Conservation (phyloP, 2,797 vertebrate species). For the Hirundo rustica region DNA sequence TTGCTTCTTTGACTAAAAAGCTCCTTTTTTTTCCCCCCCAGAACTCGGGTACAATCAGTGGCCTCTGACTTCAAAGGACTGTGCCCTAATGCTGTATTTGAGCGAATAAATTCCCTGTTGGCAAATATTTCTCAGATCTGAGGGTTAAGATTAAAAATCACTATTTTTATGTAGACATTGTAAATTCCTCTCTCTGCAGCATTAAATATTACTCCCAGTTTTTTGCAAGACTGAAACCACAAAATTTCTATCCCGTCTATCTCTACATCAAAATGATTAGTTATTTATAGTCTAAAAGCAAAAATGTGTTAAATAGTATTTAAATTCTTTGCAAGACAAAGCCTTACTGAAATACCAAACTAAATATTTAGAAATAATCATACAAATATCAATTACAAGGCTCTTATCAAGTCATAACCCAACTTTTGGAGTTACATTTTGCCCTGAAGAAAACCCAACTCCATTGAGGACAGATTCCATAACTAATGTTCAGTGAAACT, state of each 20-base stretch:
- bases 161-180: constrained; percentile 40
- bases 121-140: constrained; percentile 70
- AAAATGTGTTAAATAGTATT: neutral
- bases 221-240: neutral
- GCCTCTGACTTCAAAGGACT: constrained; percentile 84
- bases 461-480: neutral
- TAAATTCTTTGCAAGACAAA: neutral
- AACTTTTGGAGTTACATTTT: neutral
- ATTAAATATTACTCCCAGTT: neutral
- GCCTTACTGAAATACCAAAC: neutral
- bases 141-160: constrained; percentile 56
- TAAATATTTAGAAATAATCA: neutral
- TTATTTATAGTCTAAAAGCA: neutral
- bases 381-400: neutral
- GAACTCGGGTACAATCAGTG: constrained; percentile 86
- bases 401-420: neutral
- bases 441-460: neutral
- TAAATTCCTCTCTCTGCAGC: neutral
- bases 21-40: constrained; percentile 71
- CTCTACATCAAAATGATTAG: neutral
- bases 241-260: neutral
- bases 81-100: constrained; percentile 76
- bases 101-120: constrained; percentile 76
- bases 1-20: constrained; percentile 87
- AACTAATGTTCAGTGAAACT: neutral